Percentiles rank a stretch among this genome's conserved stretches.
Evolutionary conservation across 2,797 vertebrate species (phyloP).

Genomic region (Lagorchestes hirsutus): DNA sequence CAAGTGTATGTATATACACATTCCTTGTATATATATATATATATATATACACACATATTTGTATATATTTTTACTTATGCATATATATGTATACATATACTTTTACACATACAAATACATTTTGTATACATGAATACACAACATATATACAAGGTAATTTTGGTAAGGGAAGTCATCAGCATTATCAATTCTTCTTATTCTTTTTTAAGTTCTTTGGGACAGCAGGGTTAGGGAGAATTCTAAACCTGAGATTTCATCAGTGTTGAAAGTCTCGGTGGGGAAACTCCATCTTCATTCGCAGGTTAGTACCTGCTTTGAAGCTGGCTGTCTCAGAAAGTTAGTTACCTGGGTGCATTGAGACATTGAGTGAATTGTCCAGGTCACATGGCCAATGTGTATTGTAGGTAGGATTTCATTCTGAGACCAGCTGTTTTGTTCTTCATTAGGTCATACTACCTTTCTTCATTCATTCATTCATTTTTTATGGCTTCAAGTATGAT

Average conservation of each 20-base stretch:
- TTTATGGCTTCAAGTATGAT: background rate
- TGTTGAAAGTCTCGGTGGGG: background rate
- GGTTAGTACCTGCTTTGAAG: background rate
- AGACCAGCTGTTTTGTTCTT: background rate
- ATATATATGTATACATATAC: background rate
- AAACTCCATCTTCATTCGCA: background rate
- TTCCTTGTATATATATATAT: background rate
- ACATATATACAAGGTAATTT: background rate
- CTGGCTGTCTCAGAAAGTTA: background rate
- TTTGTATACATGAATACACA: background rate
- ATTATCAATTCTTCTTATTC: background rate
- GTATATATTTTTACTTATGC: background rate
- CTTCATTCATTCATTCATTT: background rate
- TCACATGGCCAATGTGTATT: background rate
- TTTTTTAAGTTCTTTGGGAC: background rate
- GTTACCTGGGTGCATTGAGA: background rate
- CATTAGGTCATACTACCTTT: background rate
- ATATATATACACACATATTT: background rate
- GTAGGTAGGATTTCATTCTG: background rate
- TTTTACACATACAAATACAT: background rate
- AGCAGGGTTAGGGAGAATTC: background rate
- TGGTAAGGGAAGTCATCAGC: background rate
- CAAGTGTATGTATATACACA: background rate
- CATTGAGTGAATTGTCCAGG: background rate
- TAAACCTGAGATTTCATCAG: background rate